Percentiles rank a stretch among this genome's conserved stretches.
Evolutionary conservation across 2,888 invertebrate species (phyloP).

Genomic region (Noctuana brunneofusca): DNA sequence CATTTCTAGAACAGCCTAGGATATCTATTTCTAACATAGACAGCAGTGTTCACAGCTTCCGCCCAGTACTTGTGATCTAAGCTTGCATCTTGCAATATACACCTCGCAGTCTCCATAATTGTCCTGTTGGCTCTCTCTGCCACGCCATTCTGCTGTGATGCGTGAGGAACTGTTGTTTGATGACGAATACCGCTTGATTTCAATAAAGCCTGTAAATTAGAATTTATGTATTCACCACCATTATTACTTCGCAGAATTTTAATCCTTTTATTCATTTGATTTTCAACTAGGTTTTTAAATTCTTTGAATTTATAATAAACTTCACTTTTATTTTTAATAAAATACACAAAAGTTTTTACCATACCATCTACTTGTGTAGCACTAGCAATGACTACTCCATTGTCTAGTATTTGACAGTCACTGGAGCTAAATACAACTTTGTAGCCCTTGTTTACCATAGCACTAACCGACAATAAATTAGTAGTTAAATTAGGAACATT

Average conservation of each 20-base stretch:
- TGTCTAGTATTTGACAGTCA: no score
- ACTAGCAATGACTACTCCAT: slow-evolving; percentile 4
- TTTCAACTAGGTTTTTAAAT: background rate
- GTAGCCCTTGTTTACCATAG: background rate
- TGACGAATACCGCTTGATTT: no score
- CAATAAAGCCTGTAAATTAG: background rate
- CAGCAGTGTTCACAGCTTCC: background rate
- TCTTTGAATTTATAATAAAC: background rate
- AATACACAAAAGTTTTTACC: background rate
- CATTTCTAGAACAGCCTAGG: background rate
- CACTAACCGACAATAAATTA: slow-evolving; percentile 1
- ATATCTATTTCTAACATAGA: background rate
- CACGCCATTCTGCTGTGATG: background rate
- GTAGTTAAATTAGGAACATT: background rate
- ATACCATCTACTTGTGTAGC: slow-evolving; percentile 1
- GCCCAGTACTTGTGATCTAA: background rate
- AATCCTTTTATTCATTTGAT: background rate
- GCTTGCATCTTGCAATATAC: background rate
- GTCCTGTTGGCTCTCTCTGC: background rate
- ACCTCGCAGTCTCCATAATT: background rate
- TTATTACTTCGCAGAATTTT: background rate
- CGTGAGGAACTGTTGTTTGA: background rate
- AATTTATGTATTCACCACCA: background rate
- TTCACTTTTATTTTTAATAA: background rate
- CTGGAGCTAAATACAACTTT: no score